Conservation (phyloP, 2,888 invertebrate species). For the Caenorhabditis japonica region DNA sequence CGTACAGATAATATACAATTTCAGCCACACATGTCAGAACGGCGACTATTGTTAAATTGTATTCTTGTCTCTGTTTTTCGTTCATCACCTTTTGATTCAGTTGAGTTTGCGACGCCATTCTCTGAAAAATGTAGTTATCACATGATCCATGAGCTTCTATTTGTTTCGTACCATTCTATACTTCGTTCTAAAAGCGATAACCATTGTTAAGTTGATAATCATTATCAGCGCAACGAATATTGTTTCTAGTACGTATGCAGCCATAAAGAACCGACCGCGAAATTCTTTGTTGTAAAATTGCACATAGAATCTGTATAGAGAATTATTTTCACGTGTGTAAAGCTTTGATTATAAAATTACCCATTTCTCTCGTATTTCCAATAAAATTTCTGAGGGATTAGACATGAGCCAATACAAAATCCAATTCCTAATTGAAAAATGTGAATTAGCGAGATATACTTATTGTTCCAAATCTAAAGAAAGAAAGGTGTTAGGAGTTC, state of each 20-base stretch:
- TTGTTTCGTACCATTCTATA: constrained; percentile 44
- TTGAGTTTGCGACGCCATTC: constrained; percentile 32
- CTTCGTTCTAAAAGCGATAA: constrained; percentile 50
- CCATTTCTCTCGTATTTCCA: constrained; percentile 57
- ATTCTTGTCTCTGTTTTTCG: constrained; percentile 62
- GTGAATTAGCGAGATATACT: constrained; percentile 40
- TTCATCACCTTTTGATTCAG: constrained; percentile 52
- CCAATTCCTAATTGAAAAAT: constrained; percentile 55
- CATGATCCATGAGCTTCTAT: background rate
- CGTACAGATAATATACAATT: constrained; percentile 57
- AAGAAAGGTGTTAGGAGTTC: background rate
- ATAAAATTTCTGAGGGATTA: constrained; percentile 51
- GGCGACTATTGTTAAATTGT: constrained; percentile 54
- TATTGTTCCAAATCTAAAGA: constrained; percentile 56
- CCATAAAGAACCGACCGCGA: constrained; percentile 50
- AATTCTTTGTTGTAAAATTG: constrained; percentile 54
- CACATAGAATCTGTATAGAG: constrained; percentile 46
- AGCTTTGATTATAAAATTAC: constrained; percentile 8
- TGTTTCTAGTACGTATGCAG: constrained; percentile 55
- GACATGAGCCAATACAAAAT: constrained; percentile 29
- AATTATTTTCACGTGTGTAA: background rate
- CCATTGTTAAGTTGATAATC: constrained; percentile 54
- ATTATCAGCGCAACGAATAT: constrained; percentile 52
- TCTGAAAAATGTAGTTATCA: constrained; percentile 14
- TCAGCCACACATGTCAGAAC: constrained; percentile 57